Conservation (phyloP, 2,888 invertebrate genomes). For the Apodemia mormo region DNA sequence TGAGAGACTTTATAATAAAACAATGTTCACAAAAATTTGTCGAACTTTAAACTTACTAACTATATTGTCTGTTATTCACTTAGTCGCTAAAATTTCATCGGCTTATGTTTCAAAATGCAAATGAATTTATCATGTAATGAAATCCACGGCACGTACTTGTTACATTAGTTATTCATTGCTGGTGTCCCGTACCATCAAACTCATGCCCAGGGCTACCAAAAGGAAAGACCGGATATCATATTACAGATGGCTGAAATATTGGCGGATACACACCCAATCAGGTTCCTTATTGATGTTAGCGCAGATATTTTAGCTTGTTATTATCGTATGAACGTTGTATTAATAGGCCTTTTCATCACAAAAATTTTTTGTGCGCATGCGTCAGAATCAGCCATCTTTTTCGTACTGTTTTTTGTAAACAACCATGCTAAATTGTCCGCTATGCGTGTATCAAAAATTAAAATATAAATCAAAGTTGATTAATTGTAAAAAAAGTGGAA, state of each 20-base stretch:
- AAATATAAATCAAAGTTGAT: too few species aligned
- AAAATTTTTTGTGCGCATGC: too few species aligned
- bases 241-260: not conserved
- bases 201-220: constrained; percentile 18
- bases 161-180: constrained; percentile 22
- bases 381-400: too few species aligned
- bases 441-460: too few species aligned
- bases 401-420: too few species aligned
- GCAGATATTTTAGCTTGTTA: too few species aligned
- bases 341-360: too few species aligned
- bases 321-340: too few species aligned
- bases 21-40: too few species aligned
- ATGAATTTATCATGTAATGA: constrained; percentile 21
- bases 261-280: not conserved
- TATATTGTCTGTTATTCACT: not conserved
- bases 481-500: too few species aligned
- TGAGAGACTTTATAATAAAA: too few species aligned
- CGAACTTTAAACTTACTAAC: not conserved
- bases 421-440: too few species aligned
- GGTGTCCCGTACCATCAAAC: constrained; percentile 20
- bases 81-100: constrained; percentile 5
- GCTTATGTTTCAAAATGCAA: constrained; percentile 21
- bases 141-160: constrained; percentile 24
- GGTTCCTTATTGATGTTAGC: not conserved
- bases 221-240: not conserved